phyloP scores from a whole-genome alignment of 2,113 vertebrate species.

The Pyrgilauda ruficollis region DNA sequence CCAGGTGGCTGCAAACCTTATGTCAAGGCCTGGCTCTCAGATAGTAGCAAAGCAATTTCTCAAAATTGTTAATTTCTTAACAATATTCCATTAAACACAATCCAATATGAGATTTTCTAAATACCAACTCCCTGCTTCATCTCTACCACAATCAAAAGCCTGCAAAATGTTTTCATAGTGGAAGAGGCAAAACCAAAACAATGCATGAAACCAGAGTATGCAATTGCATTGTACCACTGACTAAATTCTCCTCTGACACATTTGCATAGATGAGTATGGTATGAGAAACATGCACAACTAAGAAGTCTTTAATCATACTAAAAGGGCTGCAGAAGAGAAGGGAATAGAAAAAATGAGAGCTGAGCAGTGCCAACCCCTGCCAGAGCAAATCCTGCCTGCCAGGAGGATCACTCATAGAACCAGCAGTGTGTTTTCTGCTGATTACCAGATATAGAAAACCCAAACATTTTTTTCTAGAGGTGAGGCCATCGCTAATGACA shows the following conservation, averaged over 20 bases:
- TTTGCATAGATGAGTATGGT: background rate
- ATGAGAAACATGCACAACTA: background rate
- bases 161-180: background rate
- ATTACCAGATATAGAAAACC: fast-evolving
- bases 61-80: background rate
- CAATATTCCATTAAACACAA: background rate
- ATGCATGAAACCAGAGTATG: background rate
- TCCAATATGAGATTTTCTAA: background rate
- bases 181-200: background rate
- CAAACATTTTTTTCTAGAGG: fast-evolving
- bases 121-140: background rate
- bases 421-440: fast-evolving
- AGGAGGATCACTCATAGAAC: fast-evolving
- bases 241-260: background rate
- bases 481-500: background rate
- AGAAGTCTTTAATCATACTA: background rate
- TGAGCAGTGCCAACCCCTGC: background rate
- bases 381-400: fast-evolving
- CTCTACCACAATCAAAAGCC: background rate
- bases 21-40: background rate
- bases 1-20: background rate
- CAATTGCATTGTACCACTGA: background rate
- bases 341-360: background rate
- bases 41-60: background rate
- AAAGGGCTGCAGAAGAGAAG: background rate